Evolutionary conservation across 2,113 vertebrate species (phyloP).

Genomic region (Grus americana): DNA sequence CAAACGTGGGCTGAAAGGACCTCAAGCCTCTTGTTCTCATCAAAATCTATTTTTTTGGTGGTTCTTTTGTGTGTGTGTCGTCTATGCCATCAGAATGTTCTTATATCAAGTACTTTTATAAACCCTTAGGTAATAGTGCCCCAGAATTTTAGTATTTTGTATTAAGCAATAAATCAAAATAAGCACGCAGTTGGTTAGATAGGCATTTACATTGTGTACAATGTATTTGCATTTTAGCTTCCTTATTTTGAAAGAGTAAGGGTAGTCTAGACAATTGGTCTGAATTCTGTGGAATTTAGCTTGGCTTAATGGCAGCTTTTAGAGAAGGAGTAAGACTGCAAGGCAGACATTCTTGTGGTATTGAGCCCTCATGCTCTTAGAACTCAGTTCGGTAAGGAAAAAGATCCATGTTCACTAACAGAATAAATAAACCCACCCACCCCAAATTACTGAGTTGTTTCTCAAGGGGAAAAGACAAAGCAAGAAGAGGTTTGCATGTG

Average conservation of each 20-base stretch:
- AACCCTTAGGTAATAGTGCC: not conserved
- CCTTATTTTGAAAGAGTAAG: not conserved
- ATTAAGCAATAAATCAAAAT: not conserved
- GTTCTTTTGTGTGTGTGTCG: not conserved
- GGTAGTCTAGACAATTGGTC: not conserved
- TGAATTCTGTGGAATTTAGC: not conserved
- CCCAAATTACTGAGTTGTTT: not conserved
- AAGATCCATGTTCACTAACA: not conserved
- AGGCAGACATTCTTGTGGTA: not conserved
- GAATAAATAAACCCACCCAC: not conserved
- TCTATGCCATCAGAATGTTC: not conserved
- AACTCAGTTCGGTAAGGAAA: not conserved
- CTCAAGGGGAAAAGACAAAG: not conserved
- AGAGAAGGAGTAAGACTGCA: not conserved
- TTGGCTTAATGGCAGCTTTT: not conserved
- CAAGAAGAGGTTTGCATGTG: not conserved
- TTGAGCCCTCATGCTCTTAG: not conserved
- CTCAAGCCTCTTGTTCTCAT: not conserved
- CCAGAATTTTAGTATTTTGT: not conserved
- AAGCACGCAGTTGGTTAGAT: not conserved
- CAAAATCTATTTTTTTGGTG: not conserved
- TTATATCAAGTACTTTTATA: not conserved
- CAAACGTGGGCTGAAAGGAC: not conserved
- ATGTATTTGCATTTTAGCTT: not conserved
- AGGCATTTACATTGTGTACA: not conserved